Conservation (phyloP, 2,888 invertebrate species). For the Actias luna region DNA sequence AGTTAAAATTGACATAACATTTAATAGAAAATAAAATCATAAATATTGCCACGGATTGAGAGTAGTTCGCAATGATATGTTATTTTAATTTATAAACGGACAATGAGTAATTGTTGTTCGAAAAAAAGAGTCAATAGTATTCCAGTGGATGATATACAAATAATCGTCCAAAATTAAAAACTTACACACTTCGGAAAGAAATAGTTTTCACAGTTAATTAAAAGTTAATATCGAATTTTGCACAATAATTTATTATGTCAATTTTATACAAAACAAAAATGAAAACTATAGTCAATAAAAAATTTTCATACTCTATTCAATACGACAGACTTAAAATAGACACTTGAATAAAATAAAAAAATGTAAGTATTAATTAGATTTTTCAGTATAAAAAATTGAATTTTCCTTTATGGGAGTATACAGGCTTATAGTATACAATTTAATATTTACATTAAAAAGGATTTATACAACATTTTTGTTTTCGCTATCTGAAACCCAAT, state of each 20-base stretch:
- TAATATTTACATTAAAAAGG: conserved; percentile 51
- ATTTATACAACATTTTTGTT: conserved; percentile 36
- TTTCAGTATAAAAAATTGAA: conserved; percentile 24
- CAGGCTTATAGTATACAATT: conserved; percentile 28
- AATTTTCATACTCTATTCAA: neutral
- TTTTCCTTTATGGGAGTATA: conserved; percentile 30
- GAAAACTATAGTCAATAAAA: neutral
- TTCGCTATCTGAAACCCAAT: conserved; percentile 27
- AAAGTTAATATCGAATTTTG: neutral
- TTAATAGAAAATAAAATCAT: neutral
- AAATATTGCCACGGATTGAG: neutral
- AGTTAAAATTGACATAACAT: conserved; percentile 2
- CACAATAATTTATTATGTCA: too few species aligned
- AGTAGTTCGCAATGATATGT: neutral
- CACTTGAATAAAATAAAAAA: conserved; percentile 16
- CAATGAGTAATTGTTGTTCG: neutral
- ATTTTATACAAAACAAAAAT: neutral
- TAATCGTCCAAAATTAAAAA: neutral
- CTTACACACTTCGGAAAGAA: neutral
- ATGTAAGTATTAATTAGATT: conserved; percentile 18
- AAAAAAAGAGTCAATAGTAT: neutral
- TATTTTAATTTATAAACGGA: neutral
- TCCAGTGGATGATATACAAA: neutral
- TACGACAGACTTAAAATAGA: neutral
- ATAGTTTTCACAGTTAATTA: neutral